Percentiles rank a stretch among this genome's conserved stretches.
These are phyloP conservation scores for Resseliella maxima DNA, from an alignment of 2,888 invertebrate species.

Conservation along the genomic window DNA sequence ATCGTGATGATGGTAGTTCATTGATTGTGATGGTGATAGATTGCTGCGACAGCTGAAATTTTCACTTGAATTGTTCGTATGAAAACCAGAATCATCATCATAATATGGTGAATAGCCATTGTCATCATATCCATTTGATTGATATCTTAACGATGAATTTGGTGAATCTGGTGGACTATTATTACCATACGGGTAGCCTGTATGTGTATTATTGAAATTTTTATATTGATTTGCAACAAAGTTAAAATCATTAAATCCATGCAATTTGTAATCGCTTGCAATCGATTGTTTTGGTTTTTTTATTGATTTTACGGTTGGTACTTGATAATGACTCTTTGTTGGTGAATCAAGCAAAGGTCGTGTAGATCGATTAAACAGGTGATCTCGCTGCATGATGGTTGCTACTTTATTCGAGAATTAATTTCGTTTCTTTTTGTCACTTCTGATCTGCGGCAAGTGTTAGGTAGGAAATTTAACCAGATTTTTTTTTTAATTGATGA, in stretches of 20 bases:
- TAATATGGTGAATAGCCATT: neutral
- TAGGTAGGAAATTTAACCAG: neutral
- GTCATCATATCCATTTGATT: constrained; percentile 17
- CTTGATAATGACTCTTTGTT: constrained; percentile 22
- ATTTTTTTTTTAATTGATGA: neutral
- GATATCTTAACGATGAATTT: neutral
- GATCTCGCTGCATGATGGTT: constrained; percentile 60
- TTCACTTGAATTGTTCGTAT: constrained; percentile 44
- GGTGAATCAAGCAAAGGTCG: constrained; percentile 63
- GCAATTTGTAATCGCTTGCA: constrained; percentile 62
- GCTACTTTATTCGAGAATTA: neutral
- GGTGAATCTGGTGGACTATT: constrained; percentile 63
- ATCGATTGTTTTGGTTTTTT: constrained; percentile 7
- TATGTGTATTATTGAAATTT: constrained; percentile 64
- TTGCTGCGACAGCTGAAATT: constrained; percentile 54
- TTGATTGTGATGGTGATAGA: constrained; percentile 2
- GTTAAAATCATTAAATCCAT: constrained; percentile 67
- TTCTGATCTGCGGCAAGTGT: neutral
- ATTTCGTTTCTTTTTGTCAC: neutral
- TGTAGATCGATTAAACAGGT: constrained; percentile 65
- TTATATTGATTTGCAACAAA: constrained; percentile 66
- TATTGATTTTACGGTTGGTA: constrained; percentile 10
- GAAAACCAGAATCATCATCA: constrained; percentile 45
- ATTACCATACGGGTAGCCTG: constrained; percentile 67
- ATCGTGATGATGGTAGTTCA: neutral